phyloP scores from a whole-genome alignment of 53 echinoderm and acorn worm species.

The Temnopleurus reevesii region DNA sequence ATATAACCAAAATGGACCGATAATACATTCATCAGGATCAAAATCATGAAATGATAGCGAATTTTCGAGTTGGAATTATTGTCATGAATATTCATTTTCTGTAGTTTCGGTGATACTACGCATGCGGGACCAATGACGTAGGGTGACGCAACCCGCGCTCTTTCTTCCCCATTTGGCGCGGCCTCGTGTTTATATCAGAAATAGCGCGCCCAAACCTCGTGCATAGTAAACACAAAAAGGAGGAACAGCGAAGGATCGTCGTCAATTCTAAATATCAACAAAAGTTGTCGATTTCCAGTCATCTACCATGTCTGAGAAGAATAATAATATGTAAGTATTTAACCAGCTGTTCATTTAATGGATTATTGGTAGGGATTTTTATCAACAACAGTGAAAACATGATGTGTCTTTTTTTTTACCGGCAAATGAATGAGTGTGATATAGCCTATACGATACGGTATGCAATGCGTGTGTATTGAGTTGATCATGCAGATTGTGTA shows the following conservation, averaged over 20 bases:
- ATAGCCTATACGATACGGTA: neutral
- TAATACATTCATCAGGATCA: too few species aligned
- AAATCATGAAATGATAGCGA: too few species aligned
- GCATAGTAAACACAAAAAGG: neutral
- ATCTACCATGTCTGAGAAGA: conserved; percentile 41
- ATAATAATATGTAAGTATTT: conserved; percentile 7
- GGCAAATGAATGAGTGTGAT: neutral
- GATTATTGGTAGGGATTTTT: neutral
- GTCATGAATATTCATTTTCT: neutral
- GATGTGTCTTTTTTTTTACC: neutral
- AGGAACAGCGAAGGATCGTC: neutral
- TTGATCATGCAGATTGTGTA: neutral
- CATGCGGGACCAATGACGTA: neutral
- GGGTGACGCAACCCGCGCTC: conserved; percentile 17
- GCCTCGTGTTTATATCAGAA: conserved; percentile 26
- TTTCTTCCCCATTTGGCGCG: conserved; percentile 44
- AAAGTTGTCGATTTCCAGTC: neutral
- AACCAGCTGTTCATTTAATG: neutral
- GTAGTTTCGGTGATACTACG: neutral
- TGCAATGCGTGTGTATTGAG: neutral
- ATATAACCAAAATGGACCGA: too few species aligned
- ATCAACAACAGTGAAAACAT: neutral
- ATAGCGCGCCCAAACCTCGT: neutral
- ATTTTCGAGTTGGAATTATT: too few species aligned
- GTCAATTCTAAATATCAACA: neutral